These are phyloP conservation scores for Gymnorhina tibicen DNA, from an alignment of 2,113 vertebrate genomes.

Conservation along the genomic window DNA sequence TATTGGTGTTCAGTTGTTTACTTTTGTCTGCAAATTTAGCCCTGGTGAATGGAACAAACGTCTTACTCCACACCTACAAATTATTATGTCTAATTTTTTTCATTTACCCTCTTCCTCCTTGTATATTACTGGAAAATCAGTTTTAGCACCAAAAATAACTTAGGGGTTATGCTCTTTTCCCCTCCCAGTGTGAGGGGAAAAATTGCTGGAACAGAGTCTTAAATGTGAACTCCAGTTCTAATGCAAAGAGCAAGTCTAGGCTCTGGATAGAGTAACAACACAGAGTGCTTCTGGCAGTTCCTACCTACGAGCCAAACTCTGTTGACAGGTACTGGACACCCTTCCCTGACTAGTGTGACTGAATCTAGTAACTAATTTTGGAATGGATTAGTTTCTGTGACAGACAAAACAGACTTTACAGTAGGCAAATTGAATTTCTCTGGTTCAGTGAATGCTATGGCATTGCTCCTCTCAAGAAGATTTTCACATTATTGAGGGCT, in stretches of 20 bases:
- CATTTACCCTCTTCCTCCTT: not conserved
- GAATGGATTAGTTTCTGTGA: slow-evolving; percentile 71
- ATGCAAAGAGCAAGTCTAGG: not conserved
- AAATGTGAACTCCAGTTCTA: not conserved
- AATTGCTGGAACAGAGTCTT: not conserved
- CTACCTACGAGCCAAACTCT: not conserved
- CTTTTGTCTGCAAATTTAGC: not conserved
- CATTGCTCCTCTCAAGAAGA: slow-evolving; percentile 53
- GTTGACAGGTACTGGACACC: not conserved
- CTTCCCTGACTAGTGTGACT: slow-evolving; percentile 44
- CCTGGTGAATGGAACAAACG: not conserved
- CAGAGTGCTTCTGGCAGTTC: slow-evolving; percentile 4
- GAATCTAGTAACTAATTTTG: slow-evolving; percentile 69
- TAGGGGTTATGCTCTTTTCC: not conserved
- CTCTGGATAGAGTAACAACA: not conserved
- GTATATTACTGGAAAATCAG: not conserved
- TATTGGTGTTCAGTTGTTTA: not conserved
- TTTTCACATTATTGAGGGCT: slow-evolving; percentile 66
- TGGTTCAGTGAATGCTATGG: slow-evolving; percentile 67
- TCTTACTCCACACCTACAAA: not conserved
- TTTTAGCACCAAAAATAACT: not conserved
- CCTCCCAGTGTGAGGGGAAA: not conserved
- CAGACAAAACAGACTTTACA: slow-evolving; percentile 72
- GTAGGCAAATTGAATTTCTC: slow-evolving; percentile 78
- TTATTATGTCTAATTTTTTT: not conserved